These are phyloP conservation scores for Drosophila borborema DNA, from an alignment of 2,888 invertebrate species.

Conservation along the genomic window DNA sequence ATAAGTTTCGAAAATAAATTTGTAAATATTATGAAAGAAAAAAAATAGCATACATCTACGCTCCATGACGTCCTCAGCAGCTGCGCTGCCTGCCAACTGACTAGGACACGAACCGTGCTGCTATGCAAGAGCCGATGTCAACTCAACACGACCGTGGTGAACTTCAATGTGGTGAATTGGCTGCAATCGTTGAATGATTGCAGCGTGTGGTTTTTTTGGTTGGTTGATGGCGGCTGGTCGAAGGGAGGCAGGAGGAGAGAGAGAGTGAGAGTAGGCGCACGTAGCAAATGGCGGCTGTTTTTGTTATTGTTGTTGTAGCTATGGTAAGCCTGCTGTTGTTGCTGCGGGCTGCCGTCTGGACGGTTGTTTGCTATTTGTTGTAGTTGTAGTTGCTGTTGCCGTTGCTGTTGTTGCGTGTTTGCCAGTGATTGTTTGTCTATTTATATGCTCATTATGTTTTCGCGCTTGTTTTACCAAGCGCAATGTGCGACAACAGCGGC, in stretches of 20 bases:
- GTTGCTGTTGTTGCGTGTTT: constrained; percentile 33
- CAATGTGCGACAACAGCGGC: constrained; percentile 33
- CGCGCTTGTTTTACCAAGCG: constrained; percentile 76
- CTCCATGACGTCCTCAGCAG: constrained; percentile 12
- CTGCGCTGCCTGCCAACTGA: constrained; percentile 42
- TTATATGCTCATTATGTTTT: constrained; percentile 79
- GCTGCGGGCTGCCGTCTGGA: constrained; percentile 38
- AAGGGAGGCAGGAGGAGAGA: background rate
- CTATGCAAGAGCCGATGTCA: constrained; percentile 9
- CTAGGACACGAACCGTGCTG: background rate
- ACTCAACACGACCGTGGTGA: constrained; percentile 43
- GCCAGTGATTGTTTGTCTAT: constrained; percentile 72
- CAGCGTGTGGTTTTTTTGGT: constrained; percentile 1
- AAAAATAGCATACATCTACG: background rate
- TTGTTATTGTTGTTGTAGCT: constrained; percentile 18
- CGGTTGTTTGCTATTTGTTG: constrained; percentile 25
- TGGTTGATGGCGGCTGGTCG: background rate
- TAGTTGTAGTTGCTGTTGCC: constrained; percentile 24
- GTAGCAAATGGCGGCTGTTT: constrained; percentile 3
- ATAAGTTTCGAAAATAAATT: background rate
- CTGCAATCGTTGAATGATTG: constrained; percentile 11
- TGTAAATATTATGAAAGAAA: background rate
- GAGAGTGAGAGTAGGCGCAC: background rate
- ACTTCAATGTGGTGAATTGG: constrained; percentile 39
- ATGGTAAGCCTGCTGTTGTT: constrained; percentile 11